Conservation (phyloP, 2,797 vertebrate genomes). For the Peromyscus melanophrys region DNA sequence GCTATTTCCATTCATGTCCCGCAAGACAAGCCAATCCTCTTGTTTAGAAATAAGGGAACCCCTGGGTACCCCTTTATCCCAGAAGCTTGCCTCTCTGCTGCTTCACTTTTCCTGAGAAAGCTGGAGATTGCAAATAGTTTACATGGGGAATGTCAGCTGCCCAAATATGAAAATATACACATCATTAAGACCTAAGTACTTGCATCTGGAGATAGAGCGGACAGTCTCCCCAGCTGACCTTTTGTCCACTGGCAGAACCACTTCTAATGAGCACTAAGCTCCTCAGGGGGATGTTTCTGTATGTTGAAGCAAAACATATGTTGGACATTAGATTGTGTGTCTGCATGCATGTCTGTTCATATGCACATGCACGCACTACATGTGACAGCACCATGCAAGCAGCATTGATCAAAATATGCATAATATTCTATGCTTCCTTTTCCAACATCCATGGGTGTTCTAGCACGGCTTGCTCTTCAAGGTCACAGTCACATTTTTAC, state of each 20-base stretch:
- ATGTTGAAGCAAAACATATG: slow-evolving; percentile 86
- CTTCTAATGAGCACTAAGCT: slow-evolving; percentile 83
- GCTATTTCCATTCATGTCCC: neutral
- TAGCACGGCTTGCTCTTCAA: neutral
- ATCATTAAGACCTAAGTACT: slow-evolving; percentile 85
- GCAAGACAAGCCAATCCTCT: neutral
- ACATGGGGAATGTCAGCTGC: slow-evolving; percentile 83
- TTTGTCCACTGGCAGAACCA: slow-evolving; percentile 84
- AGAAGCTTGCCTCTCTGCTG: slow-evolving; percentile 41
- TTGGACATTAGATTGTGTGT: slow-evolving; percentile 75
- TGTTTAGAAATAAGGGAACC: slow-evolving; percentile 32
- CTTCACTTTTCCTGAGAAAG: slow-evolving; percentile 69
- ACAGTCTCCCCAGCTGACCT: slow-evolving; percentile 86
- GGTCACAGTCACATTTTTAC: neutral
- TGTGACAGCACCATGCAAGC: slow-evolving; percentile 43
- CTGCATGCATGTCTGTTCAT: slow-evolving; percentile 54
- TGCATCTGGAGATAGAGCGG: slow-evolving; percentile 80
- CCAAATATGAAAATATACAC: slow-evolving; percentile 86
- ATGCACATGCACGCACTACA: neutral
- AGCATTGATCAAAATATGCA: slow-evolving; percentile 74
- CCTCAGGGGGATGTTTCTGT: slow-evolving; percentile 84
- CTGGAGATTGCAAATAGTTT: slow-evolving; percentile 84
- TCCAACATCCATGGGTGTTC: slow-evolving; percentile 63
- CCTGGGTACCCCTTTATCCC: slow-evolving; percentile 19
- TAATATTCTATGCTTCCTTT: slow-evolving; percentile 44